Base-by-base conservation (phyloP, 2,113 vertebrate species). In the Hystrix brachyura region DNA sequence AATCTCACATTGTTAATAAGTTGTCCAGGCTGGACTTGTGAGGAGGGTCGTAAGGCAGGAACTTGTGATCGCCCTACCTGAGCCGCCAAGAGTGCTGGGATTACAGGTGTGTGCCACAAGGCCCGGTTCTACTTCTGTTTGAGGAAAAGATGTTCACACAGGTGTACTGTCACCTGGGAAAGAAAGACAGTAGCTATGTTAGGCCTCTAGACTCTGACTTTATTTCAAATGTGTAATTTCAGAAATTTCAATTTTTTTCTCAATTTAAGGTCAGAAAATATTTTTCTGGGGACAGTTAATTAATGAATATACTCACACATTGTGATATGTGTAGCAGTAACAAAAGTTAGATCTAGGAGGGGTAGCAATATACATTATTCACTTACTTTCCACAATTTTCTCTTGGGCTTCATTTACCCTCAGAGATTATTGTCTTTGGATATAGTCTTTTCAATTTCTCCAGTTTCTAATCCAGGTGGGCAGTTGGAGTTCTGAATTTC, bases 151-250 rank as follows among this genome's bases (percentile, higher is more conserved):
- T 29, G 4, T n/a, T 21, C 23, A 90, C 0, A 76, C 3, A 43
- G 85, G 3, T 83, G 46, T 80, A 60, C 8, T 85, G 46, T 81
- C 51, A 55, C 3, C 21, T 48, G n/a, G 4, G 38, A 62, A 91
- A 67, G 13, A 32, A 27, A 80, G 80, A 48, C 48, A 18, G 12
- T 60, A 76, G 67, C 5, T 25, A 82, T 34, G 79, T 13, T 0
- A 67, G 69, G 9, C 15, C 10, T 53, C 46, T 5, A 43, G 1
- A 83, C 43, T 64, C 13, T 53, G 53, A 64, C 19, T n/a, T 74
- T 83, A 83, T 60, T 91, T 88, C 6, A 90, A 86, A 86, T 57
- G 10, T 38, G 4, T 51, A 76, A 69, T 67, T 94, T 92, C 27
- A 78, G 15, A 94, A 94, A 96, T 1, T 0, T n/a, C 1, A 46